Evolutionary conservation across 2,888 invertebrate genomes (phyloP).

Genomic region (Branchipolynoe longqiensis): DNA sequence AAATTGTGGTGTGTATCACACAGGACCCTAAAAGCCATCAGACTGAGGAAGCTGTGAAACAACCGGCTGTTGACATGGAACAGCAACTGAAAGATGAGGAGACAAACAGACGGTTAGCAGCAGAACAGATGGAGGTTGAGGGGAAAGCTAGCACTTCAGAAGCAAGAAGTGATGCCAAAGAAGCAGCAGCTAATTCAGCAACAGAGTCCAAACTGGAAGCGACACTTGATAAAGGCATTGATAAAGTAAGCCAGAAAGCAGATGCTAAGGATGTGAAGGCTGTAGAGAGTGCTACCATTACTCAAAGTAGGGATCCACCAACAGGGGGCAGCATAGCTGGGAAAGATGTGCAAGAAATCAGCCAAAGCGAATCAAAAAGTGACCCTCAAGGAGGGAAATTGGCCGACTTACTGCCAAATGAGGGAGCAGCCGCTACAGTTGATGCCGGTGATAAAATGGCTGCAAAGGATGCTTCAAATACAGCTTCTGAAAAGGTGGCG

Average conservation of each 20-base stretch:
- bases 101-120: not conserved
- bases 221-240: not conserved
- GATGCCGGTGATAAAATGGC: not conserved
- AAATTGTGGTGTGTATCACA: no score
- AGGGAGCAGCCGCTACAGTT: not conserved
- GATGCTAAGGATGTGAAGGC: not conserved
- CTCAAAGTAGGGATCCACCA: not conserved
- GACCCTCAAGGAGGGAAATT: not conserved
- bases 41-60: not conserved
- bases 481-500: not conserved
- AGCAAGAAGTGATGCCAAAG: not conserved
- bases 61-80: not conserved
- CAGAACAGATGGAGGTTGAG: not conserved
- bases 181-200: not conserved
- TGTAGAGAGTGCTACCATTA: not conserved
- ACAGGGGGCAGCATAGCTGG: not conserved
- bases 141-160: not conserved
- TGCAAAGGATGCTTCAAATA: not conserved
- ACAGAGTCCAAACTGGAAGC: not conserved
- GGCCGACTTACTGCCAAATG: not conserved
- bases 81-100: not conserved
- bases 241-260: not conserved
- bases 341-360: no score
- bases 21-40: no score
- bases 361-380: not conserved